Evolutionary conservation across 2,113 vertebrate genomes (phyloP), one percentile per base, ranked within the genome.

Genomic region (Anhinga anhinga): DNA sequence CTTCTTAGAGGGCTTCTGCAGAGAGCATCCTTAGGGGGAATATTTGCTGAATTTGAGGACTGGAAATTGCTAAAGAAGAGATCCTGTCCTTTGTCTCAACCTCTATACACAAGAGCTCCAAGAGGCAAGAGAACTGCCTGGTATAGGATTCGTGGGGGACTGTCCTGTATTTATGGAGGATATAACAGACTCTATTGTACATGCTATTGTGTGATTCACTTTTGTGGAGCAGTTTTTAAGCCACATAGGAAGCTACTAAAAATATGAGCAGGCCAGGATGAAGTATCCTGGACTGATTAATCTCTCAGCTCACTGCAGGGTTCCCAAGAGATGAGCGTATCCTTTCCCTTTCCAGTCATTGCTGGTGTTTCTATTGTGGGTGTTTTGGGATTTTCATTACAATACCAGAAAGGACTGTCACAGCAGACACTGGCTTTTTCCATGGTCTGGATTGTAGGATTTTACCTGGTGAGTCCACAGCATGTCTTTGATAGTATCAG

Each of bases 201-300:
- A 0, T 12, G 3, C 4, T 53, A 0, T 0, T 25, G 32, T 40
- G 29, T 14, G 20, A 45, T 14, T 16, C 15, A 5, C 14, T 49
- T 55, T 5, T 22, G 19, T 63, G 56, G 27, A 69, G 14, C 9
- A 34, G 10, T 49, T 34, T 10, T 1, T 13, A 32, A 70, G 4
- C 3, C 2, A 3, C 15, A 10, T 13, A 32, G 44, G 49, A 56
- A 90, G 40, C 44, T 78, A 15, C 42, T 55, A 6, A 49, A 87
- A 85, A n/a, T 10, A 44, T 12, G 42, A 89, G 30, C 36, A 79
- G 40, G 14, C 25, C 27, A 44, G 56, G 36, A 56, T 69, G 58
- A 56, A 69, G 44, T 40, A 34, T 52, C 13, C 34, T 61, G 74
- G 42, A 44, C 26, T 18, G 44, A 62, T 53, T 30, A n/a, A 82